A percentile compares a stretch with the other conserved stretches of the same genome.
phyloP scores from a whole-genome alignment of 2,113 vertebrate genomes.

The Anthoscopus minutus region DNA sequence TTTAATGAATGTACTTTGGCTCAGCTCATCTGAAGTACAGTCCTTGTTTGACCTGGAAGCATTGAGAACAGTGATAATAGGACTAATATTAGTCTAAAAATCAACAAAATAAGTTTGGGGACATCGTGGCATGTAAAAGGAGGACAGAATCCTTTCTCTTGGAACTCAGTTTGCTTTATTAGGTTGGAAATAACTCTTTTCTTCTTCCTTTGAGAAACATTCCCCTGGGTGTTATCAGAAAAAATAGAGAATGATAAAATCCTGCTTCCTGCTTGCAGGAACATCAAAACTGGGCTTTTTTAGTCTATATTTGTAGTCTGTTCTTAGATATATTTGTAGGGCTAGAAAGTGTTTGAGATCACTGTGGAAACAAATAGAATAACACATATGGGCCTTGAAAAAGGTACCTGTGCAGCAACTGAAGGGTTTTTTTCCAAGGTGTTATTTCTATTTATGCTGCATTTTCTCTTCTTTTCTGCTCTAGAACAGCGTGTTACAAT shows the following conservation, averaged over 20 bases:
- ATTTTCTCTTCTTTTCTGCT: neutral
- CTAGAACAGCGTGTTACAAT: neutral
- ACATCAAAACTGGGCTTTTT: neutral
- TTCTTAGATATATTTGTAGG: neutral
- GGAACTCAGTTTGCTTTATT: neutral
- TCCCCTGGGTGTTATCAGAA: neutral
- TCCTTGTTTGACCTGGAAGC: neutral
- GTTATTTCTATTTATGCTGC: neutral
- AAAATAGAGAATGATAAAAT: neutral
- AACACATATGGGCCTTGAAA: neutral
- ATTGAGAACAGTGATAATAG: neutral
- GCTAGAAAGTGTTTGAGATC: neutral
- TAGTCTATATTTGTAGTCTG: neutral
- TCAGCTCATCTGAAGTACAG: neutral
- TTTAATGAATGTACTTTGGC: slow-evolving; percentile 5
- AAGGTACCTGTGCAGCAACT: neutral
- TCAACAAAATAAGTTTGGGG: neutral
- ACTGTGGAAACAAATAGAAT: neutral
- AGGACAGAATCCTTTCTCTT: neutral
- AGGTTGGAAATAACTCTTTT: slow-evolving; percentile 4
- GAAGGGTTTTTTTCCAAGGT: neutral
- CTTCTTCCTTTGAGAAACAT: neutral
- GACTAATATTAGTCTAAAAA: neutral
- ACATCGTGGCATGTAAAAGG: neutral
- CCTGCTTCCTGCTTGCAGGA: neutral